Evolutionary conservation across 1,140 invertebrate species (phyloP).

Genomic region (Drosophila bipectinata): DNA sequence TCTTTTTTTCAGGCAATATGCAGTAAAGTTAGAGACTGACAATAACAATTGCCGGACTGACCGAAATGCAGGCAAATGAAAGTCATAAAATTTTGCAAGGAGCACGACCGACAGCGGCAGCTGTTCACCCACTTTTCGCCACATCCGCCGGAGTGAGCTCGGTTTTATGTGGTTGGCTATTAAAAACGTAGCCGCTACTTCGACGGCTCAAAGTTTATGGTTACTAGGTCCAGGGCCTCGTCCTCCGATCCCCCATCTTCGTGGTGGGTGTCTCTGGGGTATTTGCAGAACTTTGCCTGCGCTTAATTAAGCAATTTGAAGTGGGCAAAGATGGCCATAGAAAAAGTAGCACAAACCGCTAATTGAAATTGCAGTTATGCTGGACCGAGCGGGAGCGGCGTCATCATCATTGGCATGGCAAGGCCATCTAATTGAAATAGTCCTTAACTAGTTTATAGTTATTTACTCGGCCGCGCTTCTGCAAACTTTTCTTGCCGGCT

Average conservation of each 20-base stretch:
- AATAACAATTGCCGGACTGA: slow-evolving; percentile 50
- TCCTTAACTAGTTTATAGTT: slow-evolving; percentile 81
- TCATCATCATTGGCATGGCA: slow-evolving; percentile 41
- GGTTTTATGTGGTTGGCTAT: slow-evolving; percentile 64
- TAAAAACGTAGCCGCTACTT: slow-evolving; percentile 75
- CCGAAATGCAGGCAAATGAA: slow-evolving; percentile 66
- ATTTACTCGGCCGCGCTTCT: slow-evolving; percentile 60
- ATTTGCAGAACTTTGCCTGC: slow-evolving; percentile 74
- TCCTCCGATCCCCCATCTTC: slow-evolving; percentile 1
- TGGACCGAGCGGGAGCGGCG: slow-evolving; percentile 2
- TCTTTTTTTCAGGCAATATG: slow-evolving; percentile 45
- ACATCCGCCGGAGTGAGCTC: background rate
- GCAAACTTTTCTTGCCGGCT: slow-evolving; percentile 43
- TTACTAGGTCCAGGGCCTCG: slow-evolving; percentile 3
- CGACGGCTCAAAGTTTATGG: slow-evolving; percentile 74
- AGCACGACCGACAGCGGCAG: slow-evolving; percentile 15
- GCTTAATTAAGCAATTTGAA: slow-evolving; percentile 81
- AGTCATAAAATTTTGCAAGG: slow-evolving; percentile 73
- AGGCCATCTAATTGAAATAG: slow-evolving; percentile 77
- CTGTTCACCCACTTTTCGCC: slow-evolving; percentile 22
- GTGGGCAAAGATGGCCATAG: slow-evolving; percentile 49
- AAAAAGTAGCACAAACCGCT: slow-evolving; percentile 75
- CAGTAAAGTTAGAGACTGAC: slow-evolving; percentile 54
- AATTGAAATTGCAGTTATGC: slow-evolving; percentile 81
- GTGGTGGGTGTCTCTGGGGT: slow-evolving; percentile 20